Conservation (phyloP, 2,888 invertebrate species). For the Abrostola tripartita region DNA sequence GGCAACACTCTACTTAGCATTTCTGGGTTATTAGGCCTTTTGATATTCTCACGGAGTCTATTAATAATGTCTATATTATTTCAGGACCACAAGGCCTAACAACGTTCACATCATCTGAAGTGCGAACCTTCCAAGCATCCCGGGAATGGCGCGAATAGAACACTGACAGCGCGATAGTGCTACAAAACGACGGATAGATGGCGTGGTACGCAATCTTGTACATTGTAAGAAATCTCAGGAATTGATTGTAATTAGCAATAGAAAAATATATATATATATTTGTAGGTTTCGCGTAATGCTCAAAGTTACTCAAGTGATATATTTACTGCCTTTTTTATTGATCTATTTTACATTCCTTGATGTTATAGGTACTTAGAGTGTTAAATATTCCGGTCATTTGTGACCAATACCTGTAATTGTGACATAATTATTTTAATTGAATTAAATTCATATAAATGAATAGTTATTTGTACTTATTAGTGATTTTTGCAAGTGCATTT, state of each 20-base stretch:
- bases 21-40: neutral
- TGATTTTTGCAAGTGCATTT: neutral
- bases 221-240: slow-evolving; percentile 39
- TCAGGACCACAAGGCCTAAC: slow-evolving; percentile 83
- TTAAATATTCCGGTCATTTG: slow-evolving; percentile 56
- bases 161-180: slow-evolving; percentile 14
- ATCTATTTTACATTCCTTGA: slow-evolving; percentile 51
- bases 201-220: slow-evolving; percentile 38
- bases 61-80: slow-evolving; percentile 36
- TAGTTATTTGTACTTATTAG: slow-evolving; percentile 9
- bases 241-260: slow-evolving; percentile 33
- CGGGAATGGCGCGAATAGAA: slow-evolving; percentile 82
- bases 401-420: slow-evolving; percentile 67
- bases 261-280: slow-evolving; percentile 25
- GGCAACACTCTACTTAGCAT: too few species aligned
- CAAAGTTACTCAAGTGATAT: slow-evolving; percentile 68
- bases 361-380: slow-evolving; percentile 28
- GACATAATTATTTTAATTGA: slow-evolving; percentile 62
- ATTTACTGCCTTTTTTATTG: slow-evolving; percentile 66
- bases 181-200: slow-evolving; percentile 21
- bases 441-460: slow-evolving; percentile 35
- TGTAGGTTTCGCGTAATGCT: slow-evolving; percentile 53
- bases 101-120: slow-evolving; percentile 86
- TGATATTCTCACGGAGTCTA: neutral
- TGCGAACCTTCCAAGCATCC: slow-evolving; percentile 85